Evolutionary conservation across 2,113 vertebrate species (phyloP).

Genomic region (Aldabrachelys gigantea): DNA sequence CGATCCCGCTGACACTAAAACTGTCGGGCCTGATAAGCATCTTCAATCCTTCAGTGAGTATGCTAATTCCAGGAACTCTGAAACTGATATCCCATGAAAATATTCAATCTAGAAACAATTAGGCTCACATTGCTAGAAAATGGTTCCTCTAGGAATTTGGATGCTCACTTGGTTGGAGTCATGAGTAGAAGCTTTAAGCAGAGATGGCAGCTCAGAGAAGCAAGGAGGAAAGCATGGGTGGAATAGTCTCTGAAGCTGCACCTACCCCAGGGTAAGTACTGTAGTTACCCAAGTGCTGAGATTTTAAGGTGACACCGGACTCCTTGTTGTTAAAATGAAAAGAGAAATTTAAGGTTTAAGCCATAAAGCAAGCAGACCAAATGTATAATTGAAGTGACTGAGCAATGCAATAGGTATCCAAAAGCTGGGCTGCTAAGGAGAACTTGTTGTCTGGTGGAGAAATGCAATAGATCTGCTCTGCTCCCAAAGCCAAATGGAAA

Average conservation of each 20-base stretch:
- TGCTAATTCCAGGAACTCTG: conserved; percentile 89
- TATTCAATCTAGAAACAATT: conserved; percentile 95
- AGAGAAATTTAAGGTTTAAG: no score
- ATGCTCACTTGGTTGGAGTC: conserved; percentile 58
- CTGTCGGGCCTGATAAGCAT: conserved; percentile 94
- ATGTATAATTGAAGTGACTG: no score
- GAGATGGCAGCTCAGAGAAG: rapidly evolving
- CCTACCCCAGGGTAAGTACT: not conserved
- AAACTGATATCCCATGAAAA: conserved; percentile 92
- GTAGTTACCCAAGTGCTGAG: not conserved
- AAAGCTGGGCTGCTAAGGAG: no score
- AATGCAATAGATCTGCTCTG: no score
- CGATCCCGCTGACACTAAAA: conserved; percentile 84
- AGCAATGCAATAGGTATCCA: no score
- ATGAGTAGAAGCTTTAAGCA: not conserved
- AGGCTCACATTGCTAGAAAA: conserved; percentile 72
- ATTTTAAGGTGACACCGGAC: not conserved
- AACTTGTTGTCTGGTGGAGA: no score
- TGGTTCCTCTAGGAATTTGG: conserved; percentile 69
- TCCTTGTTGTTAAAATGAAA: no score
- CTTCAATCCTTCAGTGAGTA: conserved; percentile 93
- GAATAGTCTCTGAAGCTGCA: not conserved
- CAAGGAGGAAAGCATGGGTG: not conserved
- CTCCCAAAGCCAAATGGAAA: no score
- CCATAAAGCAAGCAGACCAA: no score